Conservation (phyloP, 2,113 vertebrate genomes). For the Ptilonorhynchus violaceus region DNA sequence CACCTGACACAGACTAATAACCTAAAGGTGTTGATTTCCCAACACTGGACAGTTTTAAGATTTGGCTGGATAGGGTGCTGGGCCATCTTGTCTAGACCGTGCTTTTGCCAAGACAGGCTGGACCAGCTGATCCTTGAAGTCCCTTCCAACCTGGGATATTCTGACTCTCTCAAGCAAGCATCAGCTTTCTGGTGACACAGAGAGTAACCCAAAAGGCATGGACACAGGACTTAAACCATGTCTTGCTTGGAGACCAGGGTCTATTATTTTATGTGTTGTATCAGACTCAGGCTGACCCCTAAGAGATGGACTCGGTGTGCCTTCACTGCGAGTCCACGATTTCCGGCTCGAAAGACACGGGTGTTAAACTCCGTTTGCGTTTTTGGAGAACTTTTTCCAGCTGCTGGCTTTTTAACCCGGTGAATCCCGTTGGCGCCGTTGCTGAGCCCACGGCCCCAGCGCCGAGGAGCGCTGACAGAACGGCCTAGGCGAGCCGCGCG, state of each 20-base stretch:
- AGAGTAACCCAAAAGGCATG: accelerated
- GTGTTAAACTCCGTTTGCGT: accelerated
- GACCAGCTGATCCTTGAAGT: neutral
- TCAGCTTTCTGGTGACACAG: neutral
- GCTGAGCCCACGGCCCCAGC: neutral
- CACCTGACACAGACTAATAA: neutral
- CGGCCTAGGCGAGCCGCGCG: neutral
- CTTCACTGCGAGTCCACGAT: accelerated
- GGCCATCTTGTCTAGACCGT: neutral
- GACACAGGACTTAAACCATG: accelerated
- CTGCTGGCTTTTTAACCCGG: accelerated
- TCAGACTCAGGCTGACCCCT: neutral
- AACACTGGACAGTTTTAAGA: neutral
- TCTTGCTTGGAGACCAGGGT: accelerated
- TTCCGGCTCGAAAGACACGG: accelerated
- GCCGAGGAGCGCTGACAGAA: neutral
- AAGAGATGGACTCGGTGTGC: accelerated
- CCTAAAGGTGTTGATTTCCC: accelerated
- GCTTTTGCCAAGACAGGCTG: neutral
- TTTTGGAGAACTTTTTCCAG: accelerated
- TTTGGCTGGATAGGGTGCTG: neutral
- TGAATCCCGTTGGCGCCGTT: accelerated
- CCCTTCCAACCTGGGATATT: neutral
- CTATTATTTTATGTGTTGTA: too few relatives aligned
- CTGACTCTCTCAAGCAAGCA: neutral